Conservation (phyloP, 1,140 invertebrate species). For the Elymnias hypermnestra region DNA sequence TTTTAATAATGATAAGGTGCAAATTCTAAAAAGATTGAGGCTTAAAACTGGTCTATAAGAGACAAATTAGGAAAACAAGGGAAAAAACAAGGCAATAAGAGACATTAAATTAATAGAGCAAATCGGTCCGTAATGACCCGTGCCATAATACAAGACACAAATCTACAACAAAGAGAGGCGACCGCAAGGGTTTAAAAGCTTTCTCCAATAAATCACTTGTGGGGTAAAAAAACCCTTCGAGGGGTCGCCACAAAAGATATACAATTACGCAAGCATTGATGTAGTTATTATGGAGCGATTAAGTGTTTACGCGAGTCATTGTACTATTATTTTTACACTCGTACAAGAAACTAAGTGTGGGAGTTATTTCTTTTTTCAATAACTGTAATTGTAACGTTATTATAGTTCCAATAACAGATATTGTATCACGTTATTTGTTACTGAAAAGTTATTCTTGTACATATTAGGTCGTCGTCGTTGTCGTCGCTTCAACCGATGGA, state of each 20-base stretch:
- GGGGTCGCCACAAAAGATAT: conserved; percentile 32
- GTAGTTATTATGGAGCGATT: conserved; percentile 46
- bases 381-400: too few relatives aligned
- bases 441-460: too few relatives aligned
- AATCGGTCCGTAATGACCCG: conserved; percentile 25
- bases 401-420: too few relatives aligned
- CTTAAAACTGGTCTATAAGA: too few relatives aligned
- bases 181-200: conserved; percentile 9
- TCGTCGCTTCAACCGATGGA: too few relatives aligned
- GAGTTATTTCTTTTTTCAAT: too few relatives aligned
- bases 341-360: too few relatives aligned
- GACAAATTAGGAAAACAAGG: too few relatives aligned
- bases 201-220: conserved; percentile 7
- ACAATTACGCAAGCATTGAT: conserved; percentile 48
- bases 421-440: too few relatives aligned
- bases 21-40: too few relatives aligned
- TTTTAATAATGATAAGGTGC: too few relatives aligned
- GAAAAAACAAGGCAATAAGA: conserved; percentile 11
- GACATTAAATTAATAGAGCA: conserved; percentile 29
- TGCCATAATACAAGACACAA: conserved; percentile 24
- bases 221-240: conserved; percentile 21
- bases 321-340: not conserved
- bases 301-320: conserved; percentile 35
- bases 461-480: too few relatives aligned
- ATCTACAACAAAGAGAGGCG: conserved; percentile 30